A percentile compares a stretch with the other conserved stretches of the same genome.
Conservation (phyloP, 2,797 vertebrate species). For the Chaetophractus vellerosus region DNA sequence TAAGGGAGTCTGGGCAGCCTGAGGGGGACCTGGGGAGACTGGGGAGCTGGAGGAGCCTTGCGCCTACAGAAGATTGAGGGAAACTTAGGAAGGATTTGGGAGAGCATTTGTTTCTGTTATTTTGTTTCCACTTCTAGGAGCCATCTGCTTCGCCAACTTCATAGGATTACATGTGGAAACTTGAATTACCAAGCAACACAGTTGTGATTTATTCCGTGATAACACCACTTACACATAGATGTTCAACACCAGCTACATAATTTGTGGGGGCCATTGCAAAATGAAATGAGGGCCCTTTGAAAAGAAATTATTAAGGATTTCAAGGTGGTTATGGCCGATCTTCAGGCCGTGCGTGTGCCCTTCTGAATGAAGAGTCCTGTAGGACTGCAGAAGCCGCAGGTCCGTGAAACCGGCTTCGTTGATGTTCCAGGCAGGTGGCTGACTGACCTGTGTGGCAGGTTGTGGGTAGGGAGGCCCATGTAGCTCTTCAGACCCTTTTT, state of each 20-base stretch:
- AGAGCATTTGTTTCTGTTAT: background rate
- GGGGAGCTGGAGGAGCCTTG: background rate
- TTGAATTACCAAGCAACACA: background rate
- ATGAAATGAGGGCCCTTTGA: background rate
- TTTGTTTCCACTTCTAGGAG: background rate
- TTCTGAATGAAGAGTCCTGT: background rate
- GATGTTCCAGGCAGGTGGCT: background rate
- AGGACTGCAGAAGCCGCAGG: accelerated
- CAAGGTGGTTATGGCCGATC: background rate
- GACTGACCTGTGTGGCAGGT: no score
- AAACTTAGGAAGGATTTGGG: background rate
- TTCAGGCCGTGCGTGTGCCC: background rate
- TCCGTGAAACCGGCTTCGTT: accelerated
- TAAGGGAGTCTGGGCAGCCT: background rate
- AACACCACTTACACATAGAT: background rate
- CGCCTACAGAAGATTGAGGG: background rate
- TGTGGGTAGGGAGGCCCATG: accelerated
- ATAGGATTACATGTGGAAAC: background rate
- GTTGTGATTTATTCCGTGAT: background rate
- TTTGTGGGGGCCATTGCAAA: background rate
- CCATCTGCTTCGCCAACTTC: background rate
- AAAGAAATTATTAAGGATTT: background rate
- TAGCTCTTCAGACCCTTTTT: background rate
- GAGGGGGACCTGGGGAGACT: background rate
- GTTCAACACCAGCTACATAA: background rate